Evolutionary conservation across 92 coral and sea anemone species (phyloP), one percentile per base, ranked within the genome.

Genomic region (Isaurus tuberculatus): DNA sequence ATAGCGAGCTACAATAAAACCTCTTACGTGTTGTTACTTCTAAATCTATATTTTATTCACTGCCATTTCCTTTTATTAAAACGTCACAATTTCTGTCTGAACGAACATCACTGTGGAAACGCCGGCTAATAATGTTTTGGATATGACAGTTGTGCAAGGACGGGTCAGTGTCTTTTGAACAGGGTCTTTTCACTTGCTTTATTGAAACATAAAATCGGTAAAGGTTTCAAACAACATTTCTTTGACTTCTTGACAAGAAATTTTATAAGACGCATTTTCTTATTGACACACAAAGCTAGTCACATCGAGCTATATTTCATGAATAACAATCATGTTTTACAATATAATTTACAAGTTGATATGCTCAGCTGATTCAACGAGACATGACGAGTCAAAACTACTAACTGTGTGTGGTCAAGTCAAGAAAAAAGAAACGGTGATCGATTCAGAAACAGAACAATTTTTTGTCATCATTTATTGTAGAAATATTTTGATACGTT

Each of bases 71-170:
- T 26, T 19, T 75, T 75, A 57, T 32, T 58, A 55, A 75, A 77
- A 77, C 82, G 82, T 77, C 82, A 77, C 82, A 77, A 77, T 77
- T 77, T 77, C 82, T 77, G 70, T 77, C 82, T 61, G 36, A 77
- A 40, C 70, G 53, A 77, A 33, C 82, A 58, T 77, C 70, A 36
- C 82, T 58, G 82, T 77, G 82, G 82, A n/a, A 77, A 77, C 82
- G 53, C 34, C 8, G 22, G 26, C 30, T 34, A 28, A 77, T 77
- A 65, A 57, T 61, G 60, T 58, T 77, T 29, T 32, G 36, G 82
- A 57, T 55, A 77, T 77, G 82, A 57, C 70, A 57, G 48, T 42
- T 22, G 60, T 60, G 23, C 22, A 23, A 77, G 23, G 68, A 65
- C 44, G n/a, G n/a, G n/a, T n/a, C 27, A 60, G 68, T 60, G 34